Base-by-base conservation (phyloP, 2,888 invertebrate species). In the Endomychus coccineus region DNA sequence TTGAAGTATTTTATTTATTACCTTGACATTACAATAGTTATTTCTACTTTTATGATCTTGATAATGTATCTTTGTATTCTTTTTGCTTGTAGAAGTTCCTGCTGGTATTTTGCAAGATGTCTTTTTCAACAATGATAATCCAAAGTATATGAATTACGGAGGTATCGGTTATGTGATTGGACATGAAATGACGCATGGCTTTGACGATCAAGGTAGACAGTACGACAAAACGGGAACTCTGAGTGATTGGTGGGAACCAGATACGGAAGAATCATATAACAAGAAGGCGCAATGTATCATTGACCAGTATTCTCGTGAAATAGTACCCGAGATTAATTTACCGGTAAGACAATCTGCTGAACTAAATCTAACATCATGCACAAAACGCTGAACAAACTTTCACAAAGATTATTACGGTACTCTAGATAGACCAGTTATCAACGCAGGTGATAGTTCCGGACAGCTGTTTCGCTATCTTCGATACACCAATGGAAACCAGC, bases 71-170 rank as follows among this genome's bases (percentile, higher is more conserved):
- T n/a, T n/a, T n/a, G n/a, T n/a, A n/a, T n/a, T n/a, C n/a, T n/a
- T n/a, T n/a, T n/a, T n/a, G n/a, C n/a, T 27, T 25, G n/a, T 67
- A 91, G 89, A 87, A 64, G 85, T 90, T 64, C 88, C 89, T 0
- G 89, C 89, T 48, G 89, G 87, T 37, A 88, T 90, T 46, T 70
- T 91, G 1, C 90, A 90, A 71, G 88, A 87, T 2, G 76, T 80
- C 2, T 89, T 90, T 73, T 91, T 89, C 68, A 80, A 79, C 30
- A 81, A 83, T 27, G 76, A 82, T 21, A 78, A 88, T 14, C 90
- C 90, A 1, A 78, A 78, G 46, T 91, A 87, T 59, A 80, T 88
- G 80, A 89, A 89, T 63, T 88, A 83, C 51, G 88, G 85, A 14
- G 83, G 83, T 3, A 86, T 89, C 44, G 89, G 89, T 2, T 84